Evolutionary conservation across 2,797 vertebrate species (phyloP).

Genomic region (Borostomias antarcticus): DNA sequence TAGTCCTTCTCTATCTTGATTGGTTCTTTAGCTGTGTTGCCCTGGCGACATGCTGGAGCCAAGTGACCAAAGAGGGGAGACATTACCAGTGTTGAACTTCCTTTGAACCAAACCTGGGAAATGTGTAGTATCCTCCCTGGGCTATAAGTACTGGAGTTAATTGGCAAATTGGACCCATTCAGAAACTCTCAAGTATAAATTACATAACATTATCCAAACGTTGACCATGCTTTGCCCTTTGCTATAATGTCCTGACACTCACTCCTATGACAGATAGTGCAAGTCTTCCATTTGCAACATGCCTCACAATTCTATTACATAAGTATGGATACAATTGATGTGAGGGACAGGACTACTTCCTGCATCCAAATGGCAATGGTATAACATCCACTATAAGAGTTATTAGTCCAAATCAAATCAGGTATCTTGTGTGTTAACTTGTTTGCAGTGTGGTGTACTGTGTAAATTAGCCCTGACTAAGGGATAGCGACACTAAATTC

Average conservation of each 20-base stretch:
- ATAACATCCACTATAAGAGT: no score
- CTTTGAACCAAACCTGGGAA: background rate
- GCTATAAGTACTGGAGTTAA: background rate
- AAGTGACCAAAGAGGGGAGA: background rate
- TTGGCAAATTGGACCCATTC: background rate
- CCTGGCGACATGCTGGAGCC: background rate
- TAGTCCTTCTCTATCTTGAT: background rate
- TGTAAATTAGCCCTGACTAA: background rate
- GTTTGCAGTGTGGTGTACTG: background rate
- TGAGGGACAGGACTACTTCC: no score
- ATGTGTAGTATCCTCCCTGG: background rate
- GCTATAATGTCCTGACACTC: background rate
- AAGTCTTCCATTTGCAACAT: no score
- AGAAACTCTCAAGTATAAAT: background rate
- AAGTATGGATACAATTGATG: no score
- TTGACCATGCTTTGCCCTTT: background rate
- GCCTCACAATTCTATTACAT: no score
- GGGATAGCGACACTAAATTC: no score
- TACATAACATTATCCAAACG: background rate
- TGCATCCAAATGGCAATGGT: no score
- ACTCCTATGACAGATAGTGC: background rate
- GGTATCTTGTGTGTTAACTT: background rate
- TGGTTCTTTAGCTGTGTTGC: background rate
- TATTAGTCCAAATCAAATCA: background rate
- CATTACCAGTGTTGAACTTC: background rate